phyloP scores from a whole-genome alignment of 2,888 invertebrate species.

The Torymus auratus region DNA sequence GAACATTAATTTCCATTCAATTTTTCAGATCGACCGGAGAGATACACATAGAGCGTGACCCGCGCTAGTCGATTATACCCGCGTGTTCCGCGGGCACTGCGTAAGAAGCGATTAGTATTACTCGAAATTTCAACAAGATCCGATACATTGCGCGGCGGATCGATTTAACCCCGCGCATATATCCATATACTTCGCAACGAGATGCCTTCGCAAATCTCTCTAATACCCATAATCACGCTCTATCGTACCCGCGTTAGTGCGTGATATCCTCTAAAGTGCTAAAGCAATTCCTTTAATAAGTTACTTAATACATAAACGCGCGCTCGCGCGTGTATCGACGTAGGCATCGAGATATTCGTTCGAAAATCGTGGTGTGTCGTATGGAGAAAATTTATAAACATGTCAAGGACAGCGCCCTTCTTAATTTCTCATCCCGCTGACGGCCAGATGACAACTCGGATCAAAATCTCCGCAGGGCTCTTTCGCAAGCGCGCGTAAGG shows the following conservation, averaged over 20 bases:
- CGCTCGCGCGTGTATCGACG: neutral
- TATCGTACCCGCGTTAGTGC: neutral
- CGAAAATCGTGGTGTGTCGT: constrained; percentile 12
- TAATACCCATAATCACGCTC: neutral
- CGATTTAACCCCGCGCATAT: neutral
- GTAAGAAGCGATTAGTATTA: neutral
- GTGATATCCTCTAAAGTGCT: constrained; percentile 19
- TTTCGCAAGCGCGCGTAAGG: constrained; percentile 26
- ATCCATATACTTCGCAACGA: neutral
- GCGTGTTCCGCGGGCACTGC: neutral
- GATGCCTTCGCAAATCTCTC: constrained; percentile 20
- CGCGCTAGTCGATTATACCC: too few species aligned
- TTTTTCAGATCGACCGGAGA: neutral
- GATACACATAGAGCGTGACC: too few species aligned
- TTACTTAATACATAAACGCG: constrained; percentile 13
- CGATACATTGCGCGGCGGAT: too few species aligned
- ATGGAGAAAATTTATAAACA: constrained; percentile 27
- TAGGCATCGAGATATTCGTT: constrained; percentile 15
- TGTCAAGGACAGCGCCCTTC: constrained; percentile 49
- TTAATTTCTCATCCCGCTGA: constrained; percentile 43
- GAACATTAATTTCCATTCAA: constrained; percentile 3
- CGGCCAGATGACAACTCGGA: constrained; percentile 32
- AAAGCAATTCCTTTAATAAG: constrained; percentile 10
- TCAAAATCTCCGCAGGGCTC: constrained; percentile 19
- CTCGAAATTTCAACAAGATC: neutral